Conservation (phyloP, 2,113 vertebrate species). For the Ursus arctos region DNA sequence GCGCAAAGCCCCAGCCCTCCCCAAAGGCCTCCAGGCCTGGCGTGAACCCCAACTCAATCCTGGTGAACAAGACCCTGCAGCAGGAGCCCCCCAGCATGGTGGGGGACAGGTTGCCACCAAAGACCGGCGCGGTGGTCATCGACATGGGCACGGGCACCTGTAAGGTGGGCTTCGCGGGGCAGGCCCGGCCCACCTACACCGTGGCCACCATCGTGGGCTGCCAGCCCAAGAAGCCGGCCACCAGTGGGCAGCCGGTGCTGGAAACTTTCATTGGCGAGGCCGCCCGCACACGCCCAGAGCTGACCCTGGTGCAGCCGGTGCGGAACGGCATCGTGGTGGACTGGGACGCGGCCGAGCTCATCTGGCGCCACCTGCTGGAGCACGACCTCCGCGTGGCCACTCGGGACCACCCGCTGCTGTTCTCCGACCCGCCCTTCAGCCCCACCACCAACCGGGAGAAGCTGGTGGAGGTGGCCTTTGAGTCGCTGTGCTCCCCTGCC, state of each 20-base stretch:
- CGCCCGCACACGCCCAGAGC: not conserved
- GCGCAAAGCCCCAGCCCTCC: not conserved
- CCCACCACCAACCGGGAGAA: constrained; percentile 84
- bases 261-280: constrained; percentile 66
- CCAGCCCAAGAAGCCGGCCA: not conserved
- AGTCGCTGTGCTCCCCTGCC: constrained; percentile 72
- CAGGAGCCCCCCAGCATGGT: not conserved
- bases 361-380: constrained; percentile 83
- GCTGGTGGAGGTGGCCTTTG: constrained; percentile 83
- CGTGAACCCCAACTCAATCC: not conserved
- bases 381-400: constrained; percentile 75
- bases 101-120: not conserved
- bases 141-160: constrained; percentile 77
- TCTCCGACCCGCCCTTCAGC: constrained; percentile 84
- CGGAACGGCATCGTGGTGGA: constrained; percentile 65
- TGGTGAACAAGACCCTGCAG: not conserved
- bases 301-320: constrained; percentile 14
- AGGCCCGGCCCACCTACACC: constrained; percentile 64
- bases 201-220: constrained; percentile 75
- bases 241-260: fast-evolving
- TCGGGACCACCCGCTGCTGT: constrained; percentile 79
- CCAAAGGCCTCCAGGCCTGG: not conserved
- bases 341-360: constrained; percentile 71
- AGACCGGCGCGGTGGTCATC: constrained; percentile 62
- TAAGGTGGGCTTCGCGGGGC: constrained; percentile 79